phyloP scores from a whole-genome alignment of 2,113 vertebrate genomes.

The Edolisoma coerulescens region DNA sequence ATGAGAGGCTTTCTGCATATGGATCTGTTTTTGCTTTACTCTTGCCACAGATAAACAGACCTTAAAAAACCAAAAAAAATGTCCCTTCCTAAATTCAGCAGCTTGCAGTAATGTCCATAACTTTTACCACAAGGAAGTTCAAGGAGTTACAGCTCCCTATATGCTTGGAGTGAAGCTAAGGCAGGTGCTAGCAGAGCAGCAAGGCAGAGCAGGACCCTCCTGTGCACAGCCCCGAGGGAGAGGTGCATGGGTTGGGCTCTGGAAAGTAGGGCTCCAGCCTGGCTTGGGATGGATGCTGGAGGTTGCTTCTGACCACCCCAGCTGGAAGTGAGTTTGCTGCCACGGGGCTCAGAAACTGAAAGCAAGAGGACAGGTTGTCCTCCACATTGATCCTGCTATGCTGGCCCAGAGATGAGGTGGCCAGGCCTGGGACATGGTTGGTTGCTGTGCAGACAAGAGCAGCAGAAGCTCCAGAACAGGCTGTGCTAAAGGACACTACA shows the following conservation, averaged over 20 bases:
- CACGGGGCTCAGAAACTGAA: background rate
- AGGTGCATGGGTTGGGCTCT: background rate
- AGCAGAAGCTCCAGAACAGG: background rate
- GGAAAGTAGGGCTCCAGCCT: background rate
- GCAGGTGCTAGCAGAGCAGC: background rate
- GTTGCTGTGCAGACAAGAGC: background rate
- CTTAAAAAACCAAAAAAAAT: background rate
- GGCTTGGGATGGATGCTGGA: background rate
- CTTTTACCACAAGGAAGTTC: background rate
- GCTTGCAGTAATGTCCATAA: background rate
- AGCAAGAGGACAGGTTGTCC: background rate
- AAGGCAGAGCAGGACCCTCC: background rate
- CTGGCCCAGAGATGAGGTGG: background rate
- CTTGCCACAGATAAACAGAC: background rate
- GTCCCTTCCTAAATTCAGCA: background rate
- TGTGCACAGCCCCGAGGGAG: background rate
- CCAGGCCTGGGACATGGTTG: background rate
- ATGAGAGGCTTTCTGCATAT: background rate
- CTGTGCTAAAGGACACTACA: background rate
- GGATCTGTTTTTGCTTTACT: background rate
- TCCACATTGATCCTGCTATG: background rate
- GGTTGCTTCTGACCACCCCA: background rate
- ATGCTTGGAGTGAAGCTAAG: background rate
- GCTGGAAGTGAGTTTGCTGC: background rate
- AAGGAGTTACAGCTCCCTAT: fast-evolving